These are phyloP conservation scores for Pollenia griseotomentosa DNA, from an alignment of 2,888 invertebrate genomes.

Conservation along the genomic window DNA sequence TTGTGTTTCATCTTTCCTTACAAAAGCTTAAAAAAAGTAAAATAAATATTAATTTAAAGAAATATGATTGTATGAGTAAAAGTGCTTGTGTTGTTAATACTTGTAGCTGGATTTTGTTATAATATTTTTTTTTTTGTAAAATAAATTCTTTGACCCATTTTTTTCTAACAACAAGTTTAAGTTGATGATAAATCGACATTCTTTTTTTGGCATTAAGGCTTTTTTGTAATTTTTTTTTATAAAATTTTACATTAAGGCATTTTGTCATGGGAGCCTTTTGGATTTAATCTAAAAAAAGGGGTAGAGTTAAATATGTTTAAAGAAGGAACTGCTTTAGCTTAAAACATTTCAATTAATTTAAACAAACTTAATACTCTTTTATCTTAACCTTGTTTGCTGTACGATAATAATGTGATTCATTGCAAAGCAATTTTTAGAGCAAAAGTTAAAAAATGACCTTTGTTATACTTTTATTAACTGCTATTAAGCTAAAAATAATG, in stretches of 20 bases:
- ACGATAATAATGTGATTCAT: background rate
- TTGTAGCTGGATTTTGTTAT: constrained; percentile 40
- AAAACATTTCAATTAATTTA: constrained; percentile 12
- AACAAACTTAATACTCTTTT: background rate
- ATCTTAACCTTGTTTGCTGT: background rate
- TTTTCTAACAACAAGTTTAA: constrained; percentile 29
- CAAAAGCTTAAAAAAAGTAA: constrained; percentile 34
- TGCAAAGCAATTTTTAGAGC: background rate
- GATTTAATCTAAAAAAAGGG: background rate
- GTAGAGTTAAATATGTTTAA: constrained; percentile 5
- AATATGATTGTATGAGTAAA: constrained; percentile 1
- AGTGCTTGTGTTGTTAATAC: constrained; percentile 22
- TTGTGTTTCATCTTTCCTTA: constrained; percentile 39
- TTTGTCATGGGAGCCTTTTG: background rate
- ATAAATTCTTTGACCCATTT: constrained; percentile 51
- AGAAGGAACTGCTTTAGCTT: background rate
- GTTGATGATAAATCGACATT: constrained; percentile 50
- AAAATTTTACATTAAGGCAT: background rate
- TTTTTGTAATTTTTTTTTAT: background rate
- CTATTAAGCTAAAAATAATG: too few species aligned
- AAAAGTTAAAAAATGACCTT: background rate
- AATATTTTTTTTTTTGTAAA: constrained; percentile 7
- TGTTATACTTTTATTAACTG: too few species aligned
- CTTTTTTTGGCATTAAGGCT: constrained; percentile 34
- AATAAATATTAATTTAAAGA: constrained; percentile 31